Conservation (phyloP, 2,113 vertebrate species). For the Thomomys bottae region DNA sequence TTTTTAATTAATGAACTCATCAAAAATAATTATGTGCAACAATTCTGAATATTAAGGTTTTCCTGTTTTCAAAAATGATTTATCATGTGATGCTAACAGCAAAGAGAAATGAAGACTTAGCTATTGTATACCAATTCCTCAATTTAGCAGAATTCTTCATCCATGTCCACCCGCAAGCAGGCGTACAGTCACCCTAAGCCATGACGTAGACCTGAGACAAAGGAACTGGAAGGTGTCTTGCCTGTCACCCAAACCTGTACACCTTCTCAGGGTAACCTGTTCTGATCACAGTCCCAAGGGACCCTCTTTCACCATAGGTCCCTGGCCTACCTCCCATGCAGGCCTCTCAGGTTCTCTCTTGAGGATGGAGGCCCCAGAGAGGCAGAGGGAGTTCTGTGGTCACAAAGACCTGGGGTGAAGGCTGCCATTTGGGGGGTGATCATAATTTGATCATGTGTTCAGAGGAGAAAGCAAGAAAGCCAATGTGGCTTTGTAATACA, state of each 20-base stretch:
- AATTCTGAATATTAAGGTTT: not conserved
- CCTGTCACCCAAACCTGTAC: fast-evolving
- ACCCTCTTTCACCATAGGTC: fast-evolving
- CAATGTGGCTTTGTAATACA: too few species aligned
- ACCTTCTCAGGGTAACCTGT: fast-evolving
- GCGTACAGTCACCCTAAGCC: not conserved
- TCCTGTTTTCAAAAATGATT: not conserved
- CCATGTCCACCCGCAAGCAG: fast-evolving
- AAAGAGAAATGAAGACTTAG: not conserved
- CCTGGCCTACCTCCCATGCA: fast-evolving
- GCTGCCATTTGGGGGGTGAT: not conserved
- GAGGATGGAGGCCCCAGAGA: not conserved
- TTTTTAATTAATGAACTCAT: not conserved
- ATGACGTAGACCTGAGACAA: fast-evolving
- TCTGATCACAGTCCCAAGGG: fast-evolving
- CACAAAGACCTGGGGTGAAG: fast-evolving
- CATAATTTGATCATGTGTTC: not conserved
- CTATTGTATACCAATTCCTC: not conserved
- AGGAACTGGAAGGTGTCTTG: fast-evolving
- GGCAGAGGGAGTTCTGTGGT: not conserved
- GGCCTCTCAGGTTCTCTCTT: too few species aligned
- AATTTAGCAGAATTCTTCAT: not conserved
- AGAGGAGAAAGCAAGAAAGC: not conserved
- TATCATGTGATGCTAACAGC: not conserved
- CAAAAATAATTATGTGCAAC: not conserved